These are phyloP conservation scores for Nerophis ophidion DNA, from an alignment of 2,113 vertebrate species.

Conservation along the genomic window DNA sequence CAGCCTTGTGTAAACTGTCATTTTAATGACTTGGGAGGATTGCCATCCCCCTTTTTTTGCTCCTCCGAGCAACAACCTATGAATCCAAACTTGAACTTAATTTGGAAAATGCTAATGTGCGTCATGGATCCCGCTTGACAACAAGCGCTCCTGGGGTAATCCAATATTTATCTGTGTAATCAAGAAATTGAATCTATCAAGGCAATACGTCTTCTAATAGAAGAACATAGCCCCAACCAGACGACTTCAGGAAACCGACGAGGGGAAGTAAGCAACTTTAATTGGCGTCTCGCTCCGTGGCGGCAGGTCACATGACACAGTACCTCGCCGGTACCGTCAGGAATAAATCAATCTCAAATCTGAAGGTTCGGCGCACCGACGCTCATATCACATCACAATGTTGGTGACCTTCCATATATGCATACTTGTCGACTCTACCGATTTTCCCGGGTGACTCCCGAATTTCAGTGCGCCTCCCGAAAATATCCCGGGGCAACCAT, in stretches of 20 bases:
- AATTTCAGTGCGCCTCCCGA: no score
- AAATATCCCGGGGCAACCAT: no score
- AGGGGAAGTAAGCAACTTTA: slow-evolving; percentile 25
- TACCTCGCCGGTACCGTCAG: background rate
- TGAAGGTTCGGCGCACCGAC: background rate
- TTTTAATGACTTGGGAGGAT: slow-evolving; percentile 32
- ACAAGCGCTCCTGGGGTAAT: slow-evolving; percentile 23
- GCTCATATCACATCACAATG: no score
- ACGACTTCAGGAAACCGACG: slow-evolving; percentile 22
- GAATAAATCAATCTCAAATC: background rate
- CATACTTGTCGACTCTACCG: no score
- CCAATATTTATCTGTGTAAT: slow-evolving; percentile 46
- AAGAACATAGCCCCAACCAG: slow-evolving; percentile 22
- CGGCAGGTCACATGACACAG: slow-evolving; percentile 8
- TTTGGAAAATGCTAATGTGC: slow-evolving; percentile 35
- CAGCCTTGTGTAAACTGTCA: slow-evolving; percentile 1
- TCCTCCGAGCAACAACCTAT: slow-evolving; percentile 41
- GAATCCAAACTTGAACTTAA: slow-evolving; percentile 25
- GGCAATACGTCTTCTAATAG: slow-evolving; percentile 34
- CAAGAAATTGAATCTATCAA: slow-evolving; percentile 41
- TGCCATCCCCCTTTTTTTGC: slow-evolving; percentile 32
- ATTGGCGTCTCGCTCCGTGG: slow-evolving; percentile 16
- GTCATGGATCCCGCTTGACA: slow-evolving; percentile 14
- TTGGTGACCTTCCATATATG: no score
- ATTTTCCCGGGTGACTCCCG: no score